Percentiles rank a stretch among this genome's conserved stretches.
phyloP scores from a whole-genome alignment of 2,888 invertebrate genomes.

The Listrodromus nycthemerus region DNA sequence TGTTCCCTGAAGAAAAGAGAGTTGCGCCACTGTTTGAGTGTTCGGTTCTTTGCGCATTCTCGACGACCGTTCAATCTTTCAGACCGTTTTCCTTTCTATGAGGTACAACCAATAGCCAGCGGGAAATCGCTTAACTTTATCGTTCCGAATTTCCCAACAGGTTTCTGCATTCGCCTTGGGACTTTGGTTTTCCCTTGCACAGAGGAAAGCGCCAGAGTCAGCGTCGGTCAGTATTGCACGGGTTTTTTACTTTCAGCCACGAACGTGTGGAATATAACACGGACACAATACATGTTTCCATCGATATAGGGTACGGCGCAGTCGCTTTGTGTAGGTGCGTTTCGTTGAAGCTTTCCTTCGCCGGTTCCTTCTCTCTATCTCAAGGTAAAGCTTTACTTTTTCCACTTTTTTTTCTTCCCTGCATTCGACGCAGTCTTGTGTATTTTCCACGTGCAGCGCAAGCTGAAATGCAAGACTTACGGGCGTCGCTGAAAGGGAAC shows the following conservation, averaged over 20 bases:
- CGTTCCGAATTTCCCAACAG: slow-evolving; percentile 45
- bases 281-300: background rate
- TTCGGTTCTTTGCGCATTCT: too few species aligned
- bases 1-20: too few species aligned
- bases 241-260: background rate
- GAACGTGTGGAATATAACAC: background rate
- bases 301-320: background rate
- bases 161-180: background rate
- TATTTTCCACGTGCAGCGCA: slow-evolving; percentile 35
- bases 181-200: background rate
- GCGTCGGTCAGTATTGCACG: background rate
- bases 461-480: slow-evolving; percentile 51
- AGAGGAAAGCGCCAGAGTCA: background rate
- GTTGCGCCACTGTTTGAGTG: too few species aligned
- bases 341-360: background rate
- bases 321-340: background rate
- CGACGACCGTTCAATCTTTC: too few species aligned
- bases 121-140: slow-evolving; percentile 58
- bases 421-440: background rate
- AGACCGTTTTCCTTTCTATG: too few species aligned
- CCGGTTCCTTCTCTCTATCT: background rate
- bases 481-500: slow-evolving; percentile 26
- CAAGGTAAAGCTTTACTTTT: slow-evolving; percentile 1
- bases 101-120: slow-evolving; percentile 18
- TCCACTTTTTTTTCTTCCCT: background rate